Base-by-base conservation (phyloP, 2,888 invertebrate genomes). In the Parapristionchus giblindavisi region DNA sequence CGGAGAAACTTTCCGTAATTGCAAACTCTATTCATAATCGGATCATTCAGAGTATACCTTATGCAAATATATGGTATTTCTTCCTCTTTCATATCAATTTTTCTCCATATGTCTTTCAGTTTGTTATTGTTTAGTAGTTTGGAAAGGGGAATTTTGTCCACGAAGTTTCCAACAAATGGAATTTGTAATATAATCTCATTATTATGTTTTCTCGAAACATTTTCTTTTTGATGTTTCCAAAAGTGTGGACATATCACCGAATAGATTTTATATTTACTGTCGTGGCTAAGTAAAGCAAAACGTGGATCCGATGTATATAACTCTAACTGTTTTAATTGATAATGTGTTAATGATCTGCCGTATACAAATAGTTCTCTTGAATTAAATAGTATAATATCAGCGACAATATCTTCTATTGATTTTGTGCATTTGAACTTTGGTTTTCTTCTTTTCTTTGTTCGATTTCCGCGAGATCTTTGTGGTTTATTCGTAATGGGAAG, bases 1-100 rank as follows among this genome's bases (percentile, higher is more conserved):
- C n/a, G 38, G 3, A 63, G 43, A 27, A 63, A 63, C 27, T 40
- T 40, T 8, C 63, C 63, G 34, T 63, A 63, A 21, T 63, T 63
- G 63, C 40, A 63, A 3, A 63, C 14, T 8, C 38, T 14, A 8
- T 27, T 5, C 8, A 27, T 29, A 24, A 40, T 63, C 1, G 63
- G 34, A 27, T 63, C 40, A n/a, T 24, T 40, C 2, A 63, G 63
- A 2, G 63, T 40, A 40, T 63, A 63, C 24, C 27, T 14, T 8
- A 63, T 40, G n/a, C 40, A 27, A 40, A 63, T 24, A n/a, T 17
- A n/a, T 3, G 63, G 63, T 40, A 63, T 40, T 27, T n/a, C 32
- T 27, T 38, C 40, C 3, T 6, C 11, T 17, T 40, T 32, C 3
- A 4, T 11, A n/a, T 14, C 32, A 5, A 63, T 38, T 6, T 63